These are phyloP conservation scores for Platorchestia sp. DNA, from an alignment of 1,140 invertebrate species.

Conservation along the genomic window DNA sequence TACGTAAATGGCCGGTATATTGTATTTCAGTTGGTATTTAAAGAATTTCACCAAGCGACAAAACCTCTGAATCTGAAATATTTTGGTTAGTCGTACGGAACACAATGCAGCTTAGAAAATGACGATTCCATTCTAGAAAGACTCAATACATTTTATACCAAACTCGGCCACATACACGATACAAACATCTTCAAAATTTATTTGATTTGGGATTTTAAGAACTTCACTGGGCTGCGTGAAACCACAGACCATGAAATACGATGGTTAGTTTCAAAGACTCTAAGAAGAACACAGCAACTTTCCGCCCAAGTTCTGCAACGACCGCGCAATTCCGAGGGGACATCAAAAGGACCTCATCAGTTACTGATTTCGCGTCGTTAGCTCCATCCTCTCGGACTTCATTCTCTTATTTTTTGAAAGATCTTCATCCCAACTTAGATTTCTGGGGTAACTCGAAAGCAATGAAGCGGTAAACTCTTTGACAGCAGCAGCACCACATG, in stretches of 20 bases:
- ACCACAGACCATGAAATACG: not conserved
- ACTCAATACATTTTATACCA: too few relatives aligned
- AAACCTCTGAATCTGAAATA: too few relatives aligned
- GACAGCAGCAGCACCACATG: not conserved
- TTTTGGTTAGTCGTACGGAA: too few relatives aligned
- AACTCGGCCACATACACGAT: too few relatives aligned
- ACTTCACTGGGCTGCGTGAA: too few relatives aligned
- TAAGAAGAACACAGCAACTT: not conserved
- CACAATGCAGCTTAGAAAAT: too few relatives aligned
- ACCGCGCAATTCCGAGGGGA: not conserved
- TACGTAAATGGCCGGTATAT: not conserved
- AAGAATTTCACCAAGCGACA: not conserved
- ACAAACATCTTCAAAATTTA: too few relatives aligned
- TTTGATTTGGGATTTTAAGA: too few relatives aligned
- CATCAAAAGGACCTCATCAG: constrained; percentile 24
- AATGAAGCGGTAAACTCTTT: not conserved
- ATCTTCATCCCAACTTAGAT: not conserved
- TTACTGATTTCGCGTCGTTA: constrained; percentile 2
- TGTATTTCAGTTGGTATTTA: not conserved
- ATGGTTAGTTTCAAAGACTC: not conserved
- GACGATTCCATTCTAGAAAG: too few relatives aligned
- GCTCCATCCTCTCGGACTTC: not conserved
- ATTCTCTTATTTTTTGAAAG: not conserved
- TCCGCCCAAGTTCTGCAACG: not conserved
- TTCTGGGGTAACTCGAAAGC: not conserved